Evolutionary conservation across 92 coral and sea anemone species (phyloP), one percentile per base, ranked within the genome.

Genomic region (Epizoanthus ramosus): DNA sequence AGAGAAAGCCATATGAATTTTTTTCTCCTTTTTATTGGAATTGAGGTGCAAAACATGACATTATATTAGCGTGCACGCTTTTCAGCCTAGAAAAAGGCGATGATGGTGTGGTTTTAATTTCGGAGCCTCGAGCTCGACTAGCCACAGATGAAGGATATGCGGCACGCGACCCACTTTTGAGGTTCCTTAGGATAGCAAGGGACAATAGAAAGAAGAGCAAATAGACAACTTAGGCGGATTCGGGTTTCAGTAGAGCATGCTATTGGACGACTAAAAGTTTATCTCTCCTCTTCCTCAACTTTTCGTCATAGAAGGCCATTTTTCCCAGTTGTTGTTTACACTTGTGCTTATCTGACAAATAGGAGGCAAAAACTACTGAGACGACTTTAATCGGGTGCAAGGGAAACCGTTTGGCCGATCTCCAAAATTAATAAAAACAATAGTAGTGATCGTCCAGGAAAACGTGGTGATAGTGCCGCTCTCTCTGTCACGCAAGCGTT

Each of bases 71-170:
- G 43, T 39, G 43, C 5, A 5, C 43, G 43, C 43, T 39, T 39
- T 39, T 39, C 43, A 39, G 43, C 43, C 43, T 39, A 39, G 43
- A 3, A 39, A 39, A 39, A 39, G 43, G 43, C 43, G 43, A 39
- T 39, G 43, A 39, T 39, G 3, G 43, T 39, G 43, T 39, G 3
- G 43, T 39, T 39, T 39, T 39, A 39, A 39, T 39, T 39, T 39
- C 43, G 3, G 43, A 39, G 43, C 43, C 43, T 39, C 50, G 75
- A 70, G 75, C 75, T 12, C 37, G 75, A 54, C n/a, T 70, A 18
- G 75, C 75, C 47, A 50, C 75, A 33, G 75, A 70, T 39, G 75
- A 50, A 39, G 75, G 75, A 54, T 70, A 70, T 70, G 47, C 75
- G 23, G 75, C 41, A 15, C 21, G 23, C 28, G 75, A 43, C 37